Base-by-base conservation (phyloP, 2,888 invertebrate genomes). In the Smittia sp. region DNA sequence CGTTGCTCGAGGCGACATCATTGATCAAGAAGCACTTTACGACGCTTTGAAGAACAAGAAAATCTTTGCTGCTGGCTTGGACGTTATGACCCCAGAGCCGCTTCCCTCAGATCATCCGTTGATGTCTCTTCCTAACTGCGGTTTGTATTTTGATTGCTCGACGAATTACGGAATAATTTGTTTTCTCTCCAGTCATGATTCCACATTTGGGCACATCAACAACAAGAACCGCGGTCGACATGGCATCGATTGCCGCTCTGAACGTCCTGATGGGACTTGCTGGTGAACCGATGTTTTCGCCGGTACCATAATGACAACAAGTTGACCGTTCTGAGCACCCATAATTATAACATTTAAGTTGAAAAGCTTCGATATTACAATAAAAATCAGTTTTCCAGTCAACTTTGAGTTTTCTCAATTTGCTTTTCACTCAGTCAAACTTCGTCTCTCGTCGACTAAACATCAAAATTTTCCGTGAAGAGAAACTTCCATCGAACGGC, bases 71-170 rank as follows among this genome's bases (percentile, higher is more conserved):
- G 97, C 96, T 0, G 97, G 96, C 0, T 84, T 98, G 1, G 97
- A 98, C 80, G 97, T 97, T 1, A 92, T 91, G 78, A 88, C 89
- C 0, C 96, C 97, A 0, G 97, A 98, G 80, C 97, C 97, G 0
- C 80, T 98, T 73, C 92, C 95, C 0, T 81, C 86, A 4, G 88
- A 90, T 80, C 89, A 93, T 80, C 90, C 90, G 73, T 83, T 97
- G n/a, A 79, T 93, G n/a, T 87, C 85, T 25, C 82, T 96, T 38
- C 86, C 90, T 1, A 97, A 97, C 81, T 90, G 91, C 79, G 89
- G 94, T 32, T 32, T 32, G 32, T 32, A n/a, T n/a, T n/a, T n/a
- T n/a, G n/a, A n/a, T n/a, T n/a, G n/a, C n/a, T n/a, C n/a, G n/a
- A n/a, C n/a, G n/a, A n/a, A n/a, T n/a, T n/a, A n/a, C n/a, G n/a